Conservation (phyloP, 1,140 invertebrate species). For the Drosophila arizonae region DNA sequence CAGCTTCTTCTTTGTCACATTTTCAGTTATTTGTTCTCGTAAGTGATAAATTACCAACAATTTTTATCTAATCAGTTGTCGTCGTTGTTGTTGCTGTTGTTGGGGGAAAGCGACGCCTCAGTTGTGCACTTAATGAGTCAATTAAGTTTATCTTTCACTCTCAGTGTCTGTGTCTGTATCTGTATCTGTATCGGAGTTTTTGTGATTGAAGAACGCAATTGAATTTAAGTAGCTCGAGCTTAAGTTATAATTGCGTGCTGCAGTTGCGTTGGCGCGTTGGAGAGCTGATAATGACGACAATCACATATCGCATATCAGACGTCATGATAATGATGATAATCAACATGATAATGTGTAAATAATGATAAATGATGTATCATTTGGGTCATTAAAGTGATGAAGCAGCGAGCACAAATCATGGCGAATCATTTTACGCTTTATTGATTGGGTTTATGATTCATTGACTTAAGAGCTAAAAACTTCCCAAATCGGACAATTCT, state of each 20-base stretch:
- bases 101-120: constrained; percentile 44
- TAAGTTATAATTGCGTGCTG: constrained; percentile 32
- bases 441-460: too few relatives aligned
- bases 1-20: constrained; percentile 9
- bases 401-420: too few relatives aligned
- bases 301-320: not conserved
- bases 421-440: too few relatives aligned
- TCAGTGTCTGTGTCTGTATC: constrained; percentile 16
- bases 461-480: too few relatives aligned
- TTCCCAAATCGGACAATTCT: too few relatives aligned
- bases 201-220: constrained; percentile 46
- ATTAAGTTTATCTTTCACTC: constrained; percentile 57
- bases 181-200: constrained; percentile 13
- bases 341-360: too few relatives aligned
- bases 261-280: not conserved
- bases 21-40: constrained; percentile 32
- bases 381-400: too few relatives aligned
- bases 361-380: too few relatives aligned
- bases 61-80: constrained; percentile 64
- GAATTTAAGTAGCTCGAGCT: constrained; percentile 34
- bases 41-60: constrained; percentile 60
- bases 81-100: constrained; percentile 14
- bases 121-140: constrained; percentile 64
- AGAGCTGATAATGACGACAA: constrained; percentile 14
- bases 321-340: too few relatives aligned